phyloP scores from a whole-genome alignment of 2,797 vertebrate genomes.

The Semaprochilodus insignis region DNA sequence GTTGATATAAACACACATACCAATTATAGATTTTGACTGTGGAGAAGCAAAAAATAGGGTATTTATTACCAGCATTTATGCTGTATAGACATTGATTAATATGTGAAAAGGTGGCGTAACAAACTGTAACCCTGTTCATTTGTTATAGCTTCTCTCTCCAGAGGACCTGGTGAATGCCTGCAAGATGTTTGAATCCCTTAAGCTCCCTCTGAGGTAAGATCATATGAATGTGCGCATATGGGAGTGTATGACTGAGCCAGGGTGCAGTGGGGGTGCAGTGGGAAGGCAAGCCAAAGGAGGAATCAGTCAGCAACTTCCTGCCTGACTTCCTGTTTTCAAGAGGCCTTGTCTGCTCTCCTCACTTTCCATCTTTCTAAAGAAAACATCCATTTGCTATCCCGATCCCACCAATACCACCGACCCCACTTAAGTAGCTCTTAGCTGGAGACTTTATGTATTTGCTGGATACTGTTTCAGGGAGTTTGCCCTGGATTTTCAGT shows the following conservation, averaged over 20 bases:
- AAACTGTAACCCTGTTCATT: background rate
- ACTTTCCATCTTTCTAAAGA: constrained; percentile 68
- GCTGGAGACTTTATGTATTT: constrained; percentile 19
- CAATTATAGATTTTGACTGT: background rate
- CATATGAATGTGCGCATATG: constrained; percentile 25
- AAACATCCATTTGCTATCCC: constrained; percentile 53
- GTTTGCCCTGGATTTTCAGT: constrained; percentile 10
- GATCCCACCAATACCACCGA: constrained; percentile 29
- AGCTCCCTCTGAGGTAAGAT: constrained; percentile 90
- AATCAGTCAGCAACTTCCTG: constrained; percentile 78
- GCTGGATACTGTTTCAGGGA: constrained; percentile 23
- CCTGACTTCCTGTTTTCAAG: constrained; percentile 81
- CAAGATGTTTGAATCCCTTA: constrained; percentile 93
- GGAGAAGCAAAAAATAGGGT: no score
- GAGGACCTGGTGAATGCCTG: constrained; percentile 97
- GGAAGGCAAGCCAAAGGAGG: constrained; percentile 61
- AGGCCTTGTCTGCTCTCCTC: constrained; percentile 69
- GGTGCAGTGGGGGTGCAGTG: constrained; percentile 37
- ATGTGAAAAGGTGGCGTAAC: no score
- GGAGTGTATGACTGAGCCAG: constrained; percentile 5
- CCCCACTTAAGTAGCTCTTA: constrained; percentile 2
- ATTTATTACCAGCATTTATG: no score
- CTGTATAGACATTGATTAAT: no score
- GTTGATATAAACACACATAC: background rate
- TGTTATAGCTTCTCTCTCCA: constrained; percentile 90